These are phyloP conservation scores for Anas bernieri DNA, from an alignment of 2,797 vertebrate species.

Conservation along the genomic window DNA sequence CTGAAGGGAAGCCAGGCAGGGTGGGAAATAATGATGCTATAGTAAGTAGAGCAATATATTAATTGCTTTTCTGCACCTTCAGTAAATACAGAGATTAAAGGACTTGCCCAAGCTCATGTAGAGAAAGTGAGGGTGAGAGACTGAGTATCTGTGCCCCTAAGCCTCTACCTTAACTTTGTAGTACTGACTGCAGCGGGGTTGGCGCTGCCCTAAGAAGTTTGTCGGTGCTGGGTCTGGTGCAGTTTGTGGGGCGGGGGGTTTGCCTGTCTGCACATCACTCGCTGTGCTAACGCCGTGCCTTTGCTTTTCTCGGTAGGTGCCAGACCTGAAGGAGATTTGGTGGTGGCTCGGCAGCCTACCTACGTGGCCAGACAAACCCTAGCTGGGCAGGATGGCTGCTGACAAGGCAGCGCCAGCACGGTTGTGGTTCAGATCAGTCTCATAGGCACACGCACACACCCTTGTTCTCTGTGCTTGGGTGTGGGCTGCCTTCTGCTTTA, in stretches of 20 bases:
- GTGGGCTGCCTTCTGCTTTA: not conserved
- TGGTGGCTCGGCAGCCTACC: not conserved
- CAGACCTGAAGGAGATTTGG: not conserved
- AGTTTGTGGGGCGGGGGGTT: rapidly evolving
- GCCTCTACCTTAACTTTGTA: not conserved
- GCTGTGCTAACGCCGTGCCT: not conserved
- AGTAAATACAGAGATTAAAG: not conserved
- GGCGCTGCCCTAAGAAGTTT: rapidly evolving
- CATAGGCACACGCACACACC: rapidly evolving
- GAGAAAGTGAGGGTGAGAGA: not conserved
- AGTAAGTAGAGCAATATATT: not conserved
- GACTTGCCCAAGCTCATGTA: not conserved
- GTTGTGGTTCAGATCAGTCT: not conserved
- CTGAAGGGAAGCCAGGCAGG: not conserved
- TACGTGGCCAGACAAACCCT: not conserved
- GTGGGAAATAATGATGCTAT: not conserved
- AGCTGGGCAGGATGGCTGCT: not conserved
- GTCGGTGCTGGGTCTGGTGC: rapidly evolving
- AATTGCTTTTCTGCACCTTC: not conserved
- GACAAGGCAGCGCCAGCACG: rapidly evolving
- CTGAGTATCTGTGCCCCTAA: not conserved
- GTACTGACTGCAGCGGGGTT: not conserved
- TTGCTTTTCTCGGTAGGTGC: not conserved
- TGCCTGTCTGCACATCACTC: not conserved
- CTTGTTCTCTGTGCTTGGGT: not conserved